Conservation (phyloP, 1,140 invertebrate species). For the Tetranychus cinnabarinus region DNA sequence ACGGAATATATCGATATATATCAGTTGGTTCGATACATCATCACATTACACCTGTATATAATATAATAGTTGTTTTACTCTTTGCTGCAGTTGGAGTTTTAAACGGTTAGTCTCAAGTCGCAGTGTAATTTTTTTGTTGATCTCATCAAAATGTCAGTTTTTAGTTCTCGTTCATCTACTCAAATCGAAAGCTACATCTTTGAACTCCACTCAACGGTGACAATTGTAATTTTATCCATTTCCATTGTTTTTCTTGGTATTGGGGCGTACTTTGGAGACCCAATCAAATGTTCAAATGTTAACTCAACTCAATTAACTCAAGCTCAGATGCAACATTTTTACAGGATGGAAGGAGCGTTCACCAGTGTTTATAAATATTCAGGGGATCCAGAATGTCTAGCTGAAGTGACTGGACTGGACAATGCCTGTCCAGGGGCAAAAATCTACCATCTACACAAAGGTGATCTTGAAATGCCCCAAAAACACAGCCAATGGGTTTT, state of each 20-base stretch:
- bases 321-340: not conserved
- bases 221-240: constrained; percentile 26
- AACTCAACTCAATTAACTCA: not conserved
- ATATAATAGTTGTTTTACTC: too few species aligned
- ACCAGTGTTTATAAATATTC: not conserved
- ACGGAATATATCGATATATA: too few species aligned
- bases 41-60: too few species aligned
- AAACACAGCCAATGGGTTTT: constrained; percentile 19
- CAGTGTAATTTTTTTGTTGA: too few species aligned
- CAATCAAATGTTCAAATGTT: constrained; percentile 10
- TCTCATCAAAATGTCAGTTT: too few species aligned
- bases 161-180: not conserved
- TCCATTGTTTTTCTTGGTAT: constrained; percentile 27
- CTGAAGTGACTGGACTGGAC: not conserved
- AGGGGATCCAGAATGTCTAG: too few species aligned
- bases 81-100: too few species aligned
- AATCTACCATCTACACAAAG: not conserved
- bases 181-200: constrained; percentile 10
- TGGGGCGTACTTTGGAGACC: constrained; percentile 29
- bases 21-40: too few species aligned
- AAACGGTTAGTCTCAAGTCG: too few species aligned
- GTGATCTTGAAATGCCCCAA: constrained; percentile 31
- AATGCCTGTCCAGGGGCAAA: not conserved
- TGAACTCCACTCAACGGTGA: constrained; percentile 27
- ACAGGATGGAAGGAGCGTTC: constrained; percentile 1